phyloP scores from a whole-genome alignment of 2,888 invertebrate species.

The Scelioninae gen. 1 region DNA sequence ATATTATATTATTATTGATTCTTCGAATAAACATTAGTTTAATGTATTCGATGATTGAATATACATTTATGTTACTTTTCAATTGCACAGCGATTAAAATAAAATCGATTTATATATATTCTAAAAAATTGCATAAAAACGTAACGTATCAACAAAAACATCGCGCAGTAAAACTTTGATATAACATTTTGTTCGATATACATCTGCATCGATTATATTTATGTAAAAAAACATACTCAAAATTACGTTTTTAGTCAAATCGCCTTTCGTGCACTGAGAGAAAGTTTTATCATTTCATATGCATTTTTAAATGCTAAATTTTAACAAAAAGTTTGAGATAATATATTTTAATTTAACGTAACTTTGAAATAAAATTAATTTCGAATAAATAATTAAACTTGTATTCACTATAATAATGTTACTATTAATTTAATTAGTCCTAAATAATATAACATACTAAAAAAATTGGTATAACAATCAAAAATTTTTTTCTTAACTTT shows the following conservation, averaged over 20 bases:
- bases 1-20: background rate
- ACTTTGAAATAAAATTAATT: no score
- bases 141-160: slow-evolving; percentile 17
- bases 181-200: slow-evolving; percentile 31
- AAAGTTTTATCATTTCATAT: no score
- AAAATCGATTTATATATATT: slow-evolving; percentile 31
- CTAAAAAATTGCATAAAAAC: slow-evolving; percentile 14
- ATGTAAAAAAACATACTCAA: slow-evolving; percentile 30
- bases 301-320: no score
- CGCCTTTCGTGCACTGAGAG: slow-evolving; percentile 9
- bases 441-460: no score
- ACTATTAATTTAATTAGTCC: no score
- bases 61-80: background rate
- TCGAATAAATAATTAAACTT: no score
- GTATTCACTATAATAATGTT: no score
- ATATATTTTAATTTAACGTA: no score
- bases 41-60: background rate
- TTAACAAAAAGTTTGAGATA: no score
- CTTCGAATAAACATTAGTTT: background rate
- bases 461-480: no score
- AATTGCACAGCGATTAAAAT: slow-evolving; percentile 3
- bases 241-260: slow-evolving; percentile 17
- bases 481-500: no score
- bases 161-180: background rate
- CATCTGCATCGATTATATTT: slow-evolving; percentile 21